These are phyloP conservation scores for Condylura cristata DNA, from an alignment of 2,113 vertebrate species.

Conservation along the genomic window DNA sequence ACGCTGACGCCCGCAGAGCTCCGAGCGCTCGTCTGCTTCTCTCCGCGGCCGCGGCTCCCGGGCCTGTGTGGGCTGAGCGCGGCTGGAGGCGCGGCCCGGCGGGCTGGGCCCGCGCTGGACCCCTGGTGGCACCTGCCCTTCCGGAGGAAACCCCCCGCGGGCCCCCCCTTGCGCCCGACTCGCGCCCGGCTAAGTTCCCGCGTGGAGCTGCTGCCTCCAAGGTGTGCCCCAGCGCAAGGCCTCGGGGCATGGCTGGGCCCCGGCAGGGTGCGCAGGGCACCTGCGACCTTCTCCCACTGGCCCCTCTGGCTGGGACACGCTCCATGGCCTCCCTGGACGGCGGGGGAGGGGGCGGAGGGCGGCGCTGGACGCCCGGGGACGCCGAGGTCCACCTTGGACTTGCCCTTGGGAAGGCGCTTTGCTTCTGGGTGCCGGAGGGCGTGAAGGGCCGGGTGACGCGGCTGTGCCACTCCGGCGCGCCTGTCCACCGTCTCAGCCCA, in stretches of 20 bases:
- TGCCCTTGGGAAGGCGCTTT: not conserved
- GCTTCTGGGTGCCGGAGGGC: not conserved
- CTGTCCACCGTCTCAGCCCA: too few relatives aligned
- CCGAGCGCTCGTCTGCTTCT: not conserved
- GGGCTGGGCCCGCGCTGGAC: too few relatives aligned
- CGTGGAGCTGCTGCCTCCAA: fast-evolving
- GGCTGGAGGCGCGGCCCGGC: not conserved
- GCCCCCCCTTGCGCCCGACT: not conserved
- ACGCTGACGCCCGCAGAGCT: too few relatives aligned
- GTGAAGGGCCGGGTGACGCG: fast-evolving
- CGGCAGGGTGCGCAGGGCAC: fast-evolving
- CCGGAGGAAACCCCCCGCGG: too few relatives aligned
- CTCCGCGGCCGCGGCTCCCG: not conserved
- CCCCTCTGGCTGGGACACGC: fast-evolving
- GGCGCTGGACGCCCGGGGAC: not conserved
- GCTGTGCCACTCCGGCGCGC: not conserved
- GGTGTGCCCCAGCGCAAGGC: fast-evolving
- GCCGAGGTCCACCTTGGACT: not conserved
- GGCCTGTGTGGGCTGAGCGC: fast-evolving
- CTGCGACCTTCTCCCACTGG: not conserved
- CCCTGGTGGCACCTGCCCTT: too few relatives aligned
- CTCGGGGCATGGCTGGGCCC: fast-evolving
- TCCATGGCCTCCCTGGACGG: not conserved
- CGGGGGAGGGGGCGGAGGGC: too few relatives aligned
- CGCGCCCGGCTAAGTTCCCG: not conserved